These are phyloP conservation scores for Rotaria magnacalcarata DNA, from an alignment of 2,888 invertebrate genomes.

Conservation along the genomic window DNA sequence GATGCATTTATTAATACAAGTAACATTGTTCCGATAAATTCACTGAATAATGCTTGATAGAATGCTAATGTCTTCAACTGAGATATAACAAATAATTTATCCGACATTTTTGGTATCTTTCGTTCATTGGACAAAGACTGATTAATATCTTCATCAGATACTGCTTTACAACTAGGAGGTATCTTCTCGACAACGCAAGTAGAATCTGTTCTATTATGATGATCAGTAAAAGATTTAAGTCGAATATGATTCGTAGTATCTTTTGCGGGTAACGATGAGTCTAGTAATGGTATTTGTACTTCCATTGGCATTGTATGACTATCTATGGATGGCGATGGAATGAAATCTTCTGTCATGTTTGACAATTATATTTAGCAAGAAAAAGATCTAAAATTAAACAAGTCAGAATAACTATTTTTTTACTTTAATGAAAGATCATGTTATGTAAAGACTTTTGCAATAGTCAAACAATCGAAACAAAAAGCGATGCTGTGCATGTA, in stretches of 20 bases:
- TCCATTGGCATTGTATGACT: not conserved
- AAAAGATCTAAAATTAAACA: not conserved
- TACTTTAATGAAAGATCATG: too few relatives aligned
- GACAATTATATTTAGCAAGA: not conserved
- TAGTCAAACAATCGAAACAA: too few relatives aligned
- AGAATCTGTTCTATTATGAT: not conserved
- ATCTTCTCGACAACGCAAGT: not conserved
- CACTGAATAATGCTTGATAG: conserved; percentile 45
- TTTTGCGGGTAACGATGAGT: not conserved
- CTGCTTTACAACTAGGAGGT: too few relatives aligned
- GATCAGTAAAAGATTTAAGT: not conserved
- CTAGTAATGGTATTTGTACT: not conserved
- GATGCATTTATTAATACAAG: conserved; percentile 36
- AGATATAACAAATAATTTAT: not conserved
- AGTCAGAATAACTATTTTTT: too few relatives aligned
- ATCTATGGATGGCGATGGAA: not conserved
- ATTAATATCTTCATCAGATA: not conserved
- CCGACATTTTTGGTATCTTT: not conserved
- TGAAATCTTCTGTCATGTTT: not conserved
- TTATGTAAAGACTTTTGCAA: too few relatives aligned
- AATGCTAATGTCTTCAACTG: conserved; percentile 36
- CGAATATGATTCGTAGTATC: not conserved
- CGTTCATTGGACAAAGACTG: not conserved
- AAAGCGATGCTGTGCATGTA: too few relatives aligned
- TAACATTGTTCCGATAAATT: conserved; percentile 40